These are phyloP conservation scores for Trypoxylon attenuatum DNA, from an alignment of 2,888 invertebrate species.

Conservation along the genomic window DNA sequence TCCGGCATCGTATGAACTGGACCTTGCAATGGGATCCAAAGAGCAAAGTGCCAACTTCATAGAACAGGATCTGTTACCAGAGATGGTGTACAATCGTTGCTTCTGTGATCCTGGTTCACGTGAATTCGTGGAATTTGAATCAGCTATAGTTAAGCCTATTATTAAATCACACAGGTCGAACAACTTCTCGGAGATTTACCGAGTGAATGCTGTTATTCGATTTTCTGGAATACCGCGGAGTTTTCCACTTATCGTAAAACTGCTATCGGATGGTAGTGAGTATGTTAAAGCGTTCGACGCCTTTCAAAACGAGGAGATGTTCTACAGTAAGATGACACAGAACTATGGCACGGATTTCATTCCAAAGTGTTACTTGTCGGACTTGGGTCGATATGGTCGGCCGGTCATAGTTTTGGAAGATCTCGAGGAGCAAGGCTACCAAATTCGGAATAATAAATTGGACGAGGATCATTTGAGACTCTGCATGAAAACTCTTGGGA, in stretches of 20 bases:
- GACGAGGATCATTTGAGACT: slow-evolving; percentile 58
- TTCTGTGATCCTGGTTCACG: slow-evolving; percentile 67
- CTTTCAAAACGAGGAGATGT: slow-evolving; percentile 67
- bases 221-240: slow-evolving; percentile 61
- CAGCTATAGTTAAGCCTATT: slow-evolving; percentile 46
- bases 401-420: slow-evolving; percentile 67
- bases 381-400: slow-evolving; percentile 65
- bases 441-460: slow-evolving; percentile 40
- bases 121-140: slow-evolving; percentile 68
- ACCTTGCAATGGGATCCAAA: background rate
- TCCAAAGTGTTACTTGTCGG: slow-evolving; percentile 63
- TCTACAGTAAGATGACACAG: slow-evolving; percentile 61
- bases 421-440: slow-evolving; percentile 55
- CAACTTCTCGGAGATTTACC: background rate
- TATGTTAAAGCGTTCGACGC: slow-evolving; percentile 39
- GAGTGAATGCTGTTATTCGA: slow-evolving; percentile 35
- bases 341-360: slow-evolving; percentile 46
- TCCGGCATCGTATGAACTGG: background rate
- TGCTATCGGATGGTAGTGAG: slow-evolving; percentile 39
- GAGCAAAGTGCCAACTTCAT: slow-evolving; percentile 56
- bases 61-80: slow-evolving; percentile 60
- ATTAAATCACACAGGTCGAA: background rate
- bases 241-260: slow-evolving; percentile 63
- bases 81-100: slow-evolving; percentile 66
- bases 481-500: slow-evolving; percentile 54